Evolutionary conservation across 2,797 vertebrate genomes (phyloP), one percentile per base, ranked within the genome.

Genomic region (Kryptopterus vitreolus): DNA sequence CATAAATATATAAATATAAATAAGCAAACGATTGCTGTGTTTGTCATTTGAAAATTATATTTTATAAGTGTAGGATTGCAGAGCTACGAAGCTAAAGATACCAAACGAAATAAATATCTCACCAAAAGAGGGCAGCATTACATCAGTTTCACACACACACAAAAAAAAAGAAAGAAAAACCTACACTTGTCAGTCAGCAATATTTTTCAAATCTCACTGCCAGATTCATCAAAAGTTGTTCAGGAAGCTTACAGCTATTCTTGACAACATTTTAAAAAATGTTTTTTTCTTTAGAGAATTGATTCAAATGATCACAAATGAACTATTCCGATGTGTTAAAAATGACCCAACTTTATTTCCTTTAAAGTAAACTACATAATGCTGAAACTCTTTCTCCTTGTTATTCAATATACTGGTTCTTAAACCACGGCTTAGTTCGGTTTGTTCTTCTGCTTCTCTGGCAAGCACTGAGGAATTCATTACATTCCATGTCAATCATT

Each of bases 121-220:
- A 72, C 90, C 94, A 93, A 89, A 82, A 92, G 94, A 92, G 92
- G 80, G 92, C 92, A 92, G 89, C 87, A 82, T 87, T 90, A 90
- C 73, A 91, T 82, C 86, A 89, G 82, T 81, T 83, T 83, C 83
- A 59, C 1, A 29, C 80, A 24, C 24, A 38, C 22, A 7, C n/a
- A 20, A 46, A 48, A 6, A 58, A 15, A 65, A 58, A 70, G 50
- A 1, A 78, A 22, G 68, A 52, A 24, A 18, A 29, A n/a, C 12
- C 52, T 46, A 6, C 15, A 46, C 22, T 46, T 43, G 71, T 76
- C 61, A 16, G 48, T 10, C 79, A 50, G 65, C 76, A 77, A 46
- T 76, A 86, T 62, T 43, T 29, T 77, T 66, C 20, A 58, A 38
- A 66, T 24, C 29, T 20, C 62, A 11, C 87, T 88, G 89, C 85